Percentiles rank a stretch among this genome's conserved stretches.
Evolutionary conservation across 2,113 vertebrate species (phyloP).

Genomic region (Odocoileus virginianus): DNA sequence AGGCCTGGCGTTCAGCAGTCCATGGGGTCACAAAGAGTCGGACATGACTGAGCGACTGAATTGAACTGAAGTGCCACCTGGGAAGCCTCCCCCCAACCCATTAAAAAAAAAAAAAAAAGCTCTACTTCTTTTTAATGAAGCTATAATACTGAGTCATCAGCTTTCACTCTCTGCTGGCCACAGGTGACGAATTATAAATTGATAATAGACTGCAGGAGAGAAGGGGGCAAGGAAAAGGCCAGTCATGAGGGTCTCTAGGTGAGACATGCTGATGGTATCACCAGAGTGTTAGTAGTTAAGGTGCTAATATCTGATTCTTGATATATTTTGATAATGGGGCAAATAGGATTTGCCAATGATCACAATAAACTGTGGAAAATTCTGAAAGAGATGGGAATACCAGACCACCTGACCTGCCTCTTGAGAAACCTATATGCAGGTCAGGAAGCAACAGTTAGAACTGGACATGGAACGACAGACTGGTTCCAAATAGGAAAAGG

Average conservation of each 20-base stretch:
- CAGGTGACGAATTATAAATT: neutral
- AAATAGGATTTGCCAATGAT: neutral
- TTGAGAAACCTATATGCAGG: too few species aligned
- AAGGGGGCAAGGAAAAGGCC: neutral
- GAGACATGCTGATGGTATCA: neutral
- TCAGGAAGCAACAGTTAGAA: too few species aligned
- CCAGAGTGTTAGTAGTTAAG: neutral
- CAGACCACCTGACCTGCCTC: too few species aligned
- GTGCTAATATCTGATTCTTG: neutral
- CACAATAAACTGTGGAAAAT: too few species aligned
- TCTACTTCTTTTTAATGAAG: neutral
- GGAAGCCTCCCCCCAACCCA: neutral
- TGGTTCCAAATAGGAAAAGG: too few species aligned
- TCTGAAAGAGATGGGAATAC: too few species aligned
- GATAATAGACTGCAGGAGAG: neutral
- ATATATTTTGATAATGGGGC: neutral
- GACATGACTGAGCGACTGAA: rapidly evolving
- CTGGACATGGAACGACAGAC: too few species aligned
- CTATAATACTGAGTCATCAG: neutral
- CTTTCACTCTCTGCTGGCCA: neutral
- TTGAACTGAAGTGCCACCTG: neutral
- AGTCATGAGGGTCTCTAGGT: neutral
- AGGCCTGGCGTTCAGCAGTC: neutral
- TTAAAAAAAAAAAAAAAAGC: neutral
- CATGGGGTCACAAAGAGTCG: neutral